phyloP scores from a whole-genome alignment of 1,140 invertebrate species.

The Calycopis cecrops region DNA sequence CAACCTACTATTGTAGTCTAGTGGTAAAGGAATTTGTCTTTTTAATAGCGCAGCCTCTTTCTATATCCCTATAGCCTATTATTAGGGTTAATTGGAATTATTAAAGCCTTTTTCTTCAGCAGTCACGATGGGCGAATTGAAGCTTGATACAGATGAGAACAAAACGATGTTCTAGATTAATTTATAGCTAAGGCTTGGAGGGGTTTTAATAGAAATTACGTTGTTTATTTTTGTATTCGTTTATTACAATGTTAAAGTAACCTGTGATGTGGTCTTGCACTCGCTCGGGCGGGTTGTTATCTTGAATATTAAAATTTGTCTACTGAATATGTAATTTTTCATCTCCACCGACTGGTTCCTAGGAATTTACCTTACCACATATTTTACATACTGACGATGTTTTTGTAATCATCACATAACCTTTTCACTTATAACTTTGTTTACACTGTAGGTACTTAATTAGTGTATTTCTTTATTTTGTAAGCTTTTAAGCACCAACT shows the following conservation, averaged over 20 bases:
- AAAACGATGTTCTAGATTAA: slow-evolving; percentile 8
- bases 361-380: neutral
- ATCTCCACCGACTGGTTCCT: no score
- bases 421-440: no score
- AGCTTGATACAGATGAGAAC: slow-evolving; percentile 27
- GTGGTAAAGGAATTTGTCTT: slow-evolving; percentile 71
- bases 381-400: neutral
- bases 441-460: no score
- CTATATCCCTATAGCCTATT: slow-evolving; percentile 58
- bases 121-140: slow-evolving; percentile 46
- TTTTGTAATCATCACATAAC: no score
- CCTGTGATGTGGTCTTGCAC: neutral
- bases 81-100: slow-evolving; percentile 74
- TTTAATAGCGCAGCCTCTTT: slow-evolving; percentile 64
- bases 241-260: slow-evolving; percentile 1
- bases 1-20: slow-evolving; percentile 67
- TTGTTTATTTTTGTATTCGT: neutral
- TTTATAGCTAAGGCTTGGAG: neutral
- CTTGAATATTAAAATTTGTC: neutral
- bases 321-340: no score
- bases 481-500: no score
- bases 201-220: slow-evolving; percentile 4
- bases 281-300: neutral
- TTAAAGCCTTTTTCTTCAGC: slow-evolving; percentile 62
- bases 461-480: no score